Evolutionary conservation across 1,140 invertebrate species (phyloP).

Genomic region (Sinella curviseta): DNA sequence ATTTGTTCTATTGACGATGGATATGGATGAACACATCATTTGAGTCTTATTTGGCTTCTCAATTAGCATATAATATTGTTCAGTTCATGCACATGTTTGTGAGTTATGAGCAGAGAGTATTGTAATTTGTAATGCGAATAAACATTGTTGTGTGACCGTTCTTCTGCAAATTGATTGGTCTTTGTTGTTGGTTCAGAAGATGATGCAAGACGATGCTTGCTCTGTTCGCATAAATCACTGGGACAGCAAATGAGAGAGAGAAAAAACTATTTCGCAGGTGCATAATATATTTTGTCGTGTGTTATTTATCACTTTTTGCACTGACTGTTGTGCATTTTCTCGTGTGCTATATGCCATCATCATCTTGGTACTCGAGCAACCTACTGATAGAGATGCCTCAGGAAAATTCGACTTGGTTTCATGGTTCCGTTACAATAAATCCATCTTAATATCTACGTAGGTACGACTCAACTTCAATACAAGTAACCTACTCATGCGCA

Average conservation of each 20-base stretch:
- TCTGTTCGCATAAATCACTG: too few relatives aligned
- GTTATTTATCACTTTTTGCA: background rate
- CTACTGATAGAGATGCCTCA: background rate
- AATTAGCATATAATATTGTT: background rate
- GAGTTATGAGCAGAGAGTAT: background rate
- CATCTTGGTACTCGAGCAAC: too few relatives aligned
- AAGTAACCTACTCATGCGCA: too few relatives aligned
- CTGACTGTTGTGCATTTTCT: background rate
- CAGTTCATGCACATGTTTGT: background rate
- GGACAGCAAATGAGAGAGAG: too few relatives aligned
- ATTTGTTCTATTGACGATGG: constrained; percentile 11
- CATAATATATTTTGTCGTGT: too few relatives aligned
- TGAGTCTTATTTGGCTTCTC: background rate
- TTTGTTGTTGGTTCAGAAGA: too few relatives aligned
- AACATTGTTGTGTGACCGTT: too few relatives aligned
- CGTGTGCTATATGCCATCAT: background rate
- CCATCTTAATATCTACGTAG: background rate
- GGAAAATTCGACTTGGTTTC: too few relatives aligned
- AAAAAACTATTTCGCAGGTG: too few relatives aligned
- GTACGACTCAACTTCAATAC: too few relatives aligned
- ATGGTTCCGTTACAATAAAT: constrained; percentile 8
- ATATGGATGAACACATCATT: background rate
- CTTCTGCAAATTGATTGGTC: background rate
- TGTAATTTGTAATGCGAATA: background rate
- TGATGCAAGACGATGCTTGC: too few relatives aligned